phyloP scores from a whole-genome alignment of 2,888 invertebrate genomes.

The Brachyptera putata region DNA sequence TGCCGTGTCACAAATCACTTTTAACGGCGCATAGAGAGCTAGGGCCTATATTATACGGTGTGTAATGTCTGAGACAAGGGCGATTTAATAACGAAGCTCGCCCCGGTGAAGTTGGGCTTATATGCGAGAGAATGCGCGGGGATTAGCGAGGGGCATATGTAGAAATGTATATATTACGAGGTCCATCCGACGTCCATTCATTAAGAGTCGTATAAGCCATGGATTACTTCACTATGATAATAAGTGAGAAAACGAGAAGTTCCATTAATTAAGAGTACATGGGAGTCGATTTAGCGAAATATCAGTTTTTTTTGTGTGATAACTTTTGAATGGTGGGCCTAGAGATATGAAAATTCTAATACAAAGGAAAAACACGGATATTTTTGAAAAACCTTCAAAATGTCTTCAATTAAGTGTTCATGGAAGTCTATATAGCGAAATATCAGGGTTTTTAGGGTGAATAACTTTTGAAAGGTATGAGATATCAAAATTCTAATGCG shows the following conservation, averaged over 20 bases:
- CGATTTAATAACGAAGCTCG: constrained; percentile 30
- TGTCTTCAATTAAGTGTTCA: no score
- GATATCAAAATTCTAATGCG: no score
- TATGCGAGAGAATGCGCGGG: constrained; percentile 24
- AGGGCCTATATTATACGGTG: constrained; percentile 19
- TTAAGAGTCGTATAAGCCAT: constrained; percentile 28
- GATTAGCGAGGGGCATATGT: constrained; percentile 27
- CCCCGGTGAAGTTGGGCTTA: constrained; percentile 18
- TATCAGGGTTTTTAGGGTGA: no score
- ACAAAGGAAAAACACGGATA: no score
- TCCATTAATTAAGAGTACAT: constrained; percentile 29
- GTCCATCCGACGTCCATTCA: constrained; percentile 31
- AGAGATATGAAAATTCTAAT: no score
- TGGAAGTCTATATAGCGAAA: no score
- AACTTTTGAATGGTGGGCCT: no score
- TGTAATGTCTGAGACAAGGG: constrained; percentile 39
- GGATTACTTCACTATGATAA: constrained; percentile 23
- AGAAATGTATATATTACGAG: constrained; percentile 29
- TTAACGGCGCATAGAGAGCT: constrained; percentile 36
- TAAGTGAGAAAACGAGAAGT: constrained; percentile 26
- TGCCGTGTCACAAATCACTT: constrained; percentile 48
- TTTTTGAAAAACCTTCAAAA: no score
- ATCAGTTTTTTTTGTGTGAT: no score
- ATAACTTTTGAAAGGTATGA: no score
- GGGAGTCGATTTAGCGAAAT: no score